Evolutionary conservation across 2,113 vertebrate species (phyloP).

Genomic region (Amblyopsis rosae): DNA sequence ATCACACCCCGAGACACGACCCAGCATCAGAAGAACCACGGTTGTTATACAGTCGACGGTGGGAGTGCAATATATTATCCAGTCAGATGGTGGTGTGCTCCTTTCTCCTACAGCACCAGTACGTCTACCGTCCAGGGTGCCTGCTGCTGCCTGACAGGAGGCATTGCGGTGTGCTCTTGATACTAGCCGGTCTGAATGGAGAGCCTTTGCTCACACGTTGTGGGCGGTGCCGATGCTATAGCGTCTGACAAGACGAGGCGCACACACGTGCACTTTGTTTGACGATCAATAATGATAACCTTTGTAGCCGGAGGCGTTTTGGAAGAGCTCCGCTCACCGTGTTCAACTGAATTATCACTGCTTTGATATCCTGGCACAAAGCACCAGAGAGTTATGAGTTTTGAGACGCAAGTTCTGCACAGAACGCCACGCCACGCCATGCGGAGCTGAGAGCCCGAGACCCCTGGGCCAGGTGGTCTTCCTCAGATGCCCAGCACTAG

Average conservation of each 20-base stretch:
- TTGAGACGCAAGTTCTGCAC: slow-evolving; percentile 50
- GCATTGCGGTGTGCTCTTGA: too few species aligned
- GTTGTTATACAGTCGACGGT: slow-evolving; percentile 4
- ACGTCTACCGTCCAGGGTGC: not conserved
- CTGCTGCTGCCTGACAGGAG: not conserved
- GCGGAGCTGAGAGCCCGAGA: not conserved
- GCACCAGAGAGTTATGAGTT: slow-evolving; percentile 41
- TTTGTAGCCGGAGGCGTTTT: slow-evolving; percentile 14
- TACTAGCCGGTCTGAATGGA: not conserved
- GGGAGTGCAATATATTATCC: slow-evolving; percentile 31
- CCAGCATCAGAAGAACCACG: slow-evolving; percentile 5
- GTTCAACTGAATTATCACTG: slow-evolving; percentile 36
- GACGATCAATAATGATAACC: slow-evolving; percentile 17
- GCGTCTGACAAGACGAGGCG: not conserved
- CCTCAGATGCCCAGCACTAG: slow-evolving; percentile 52
- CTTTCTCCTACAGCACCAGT: not conserved
- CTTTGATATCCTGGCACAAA: slow-evolving; percentile 51
- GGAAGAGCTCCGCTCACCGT: slow-evolving; percentile 33
- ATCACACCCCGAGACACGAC: slow-evolving; percentile 38
- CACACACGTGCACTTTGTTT: slow-evolving; percentile 15
- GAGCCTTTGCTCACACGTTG: not conserved
- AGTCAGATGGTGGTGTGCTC: slow-evolving; percentile 14
- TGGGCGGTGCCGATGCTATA: not conserved
- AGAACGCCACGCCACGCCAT: slow-evolving; percentile 5
- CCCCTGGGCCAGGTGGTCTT: slow-evolving; percentile 63